Conservation (phyloP, 2,113 vertebrate species). For the Rhegmatorhina hoffmannsi region DNA sequence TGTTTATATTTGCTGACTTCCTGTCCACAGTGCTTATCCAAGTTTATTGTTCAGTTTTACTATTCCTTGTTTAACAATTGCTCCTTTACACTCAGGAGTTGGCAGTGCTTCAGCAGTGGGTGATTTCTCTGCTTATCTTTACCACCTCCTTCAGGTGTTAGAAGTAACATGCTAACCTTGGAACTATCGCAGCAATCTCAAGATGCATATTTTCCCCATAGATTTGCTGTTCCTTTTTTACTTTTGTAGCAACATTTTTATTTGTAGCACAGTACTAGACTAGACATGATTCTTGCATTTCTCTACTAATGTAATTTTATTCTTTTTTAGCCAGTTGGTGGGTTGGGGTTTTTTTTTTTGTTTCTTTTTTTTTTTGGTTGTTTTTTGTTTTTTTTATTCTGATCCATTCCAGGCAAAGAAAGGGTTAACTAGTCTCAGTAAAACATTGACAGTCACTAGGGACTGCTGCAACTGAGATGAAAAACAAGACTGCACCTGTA, state of each 20-base stretch:
- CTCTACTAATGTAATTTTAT: not conserved
- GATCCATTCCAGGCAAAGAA: constrained; percentile 39
- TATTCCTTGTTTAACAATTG: constrained; percentile 57
- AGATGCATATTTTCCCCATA: not conserved
- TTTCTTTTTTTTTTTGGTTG: not conserved
- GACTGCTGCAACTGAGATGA: constrained; percentile 70
- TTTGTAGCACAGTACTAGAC: not conserved
- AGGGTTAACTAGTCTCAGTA: constrained; percentile 74
- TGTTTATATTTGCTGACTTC: constrained; percentile 56
- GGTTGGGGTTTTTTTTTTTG: not conserved
- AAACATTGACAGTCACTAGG: constrained; percentile 78
- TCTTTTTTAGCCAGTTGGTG: not conserved
- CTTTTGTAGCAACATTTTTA: not conserved
- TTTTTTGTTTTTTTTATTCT: not conserved
- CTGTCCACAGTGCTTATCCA: constrained; percentile 49
- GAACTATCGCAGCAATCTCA: not conserved
- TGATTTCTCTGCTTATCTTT: constrained; percentile 55
- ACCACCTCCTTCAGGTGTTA: constrained; percentile 39
- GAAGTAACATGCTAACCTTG: constrained; percentile 33
- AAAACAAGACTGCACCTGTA: constrained; percentile 87
- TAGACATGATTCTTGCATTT: not conserved
- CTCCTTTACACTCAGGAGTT: constrained; percentile 12
- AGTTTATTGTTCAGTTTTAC: constrained; percentile 57
- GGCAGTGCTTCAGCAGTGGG: constrained; percentile 29
- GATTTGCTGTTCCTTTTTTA: not conserved